Evolutionary conservation across 37 sponge, comb jelly and placozoan genomes (phyloP).

Genomic region (Corticium candelabrum): DNA sequence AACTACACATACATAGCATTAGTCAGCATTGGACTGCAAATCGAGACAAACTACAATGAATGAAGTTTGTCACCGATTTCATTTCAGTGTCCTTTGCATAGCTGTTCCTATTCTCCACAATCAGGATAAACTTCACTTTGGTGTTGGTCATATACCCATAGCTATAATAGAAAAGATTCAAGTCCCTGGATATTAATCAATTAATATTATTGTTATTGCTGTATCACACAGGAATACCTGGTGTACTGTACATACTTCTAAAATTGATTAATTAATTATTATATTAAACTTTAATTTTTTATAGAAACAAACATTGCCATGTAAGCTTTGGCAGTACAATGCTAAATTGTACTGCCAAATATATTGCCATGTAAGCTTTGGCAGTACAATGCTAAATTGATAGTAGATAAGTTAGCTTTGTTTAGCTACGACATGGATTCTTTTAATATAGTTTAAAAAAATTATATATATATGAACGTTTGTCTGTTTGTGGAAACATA

Average conservation of each 20-base stretch:
- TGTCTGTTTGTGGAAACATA: too few relatives aligned
- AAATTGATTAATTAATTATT: neutral
- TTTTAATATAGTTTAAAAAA: too few relatives aligned
- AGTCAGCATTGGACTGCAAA: neutral
- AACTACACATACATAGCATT: conserved; percentile 28
- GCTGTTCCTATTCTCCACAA: conserved; percentile 59
- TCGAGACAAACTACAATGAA: neutral
- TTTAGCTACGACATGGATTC: too few relatives aligned
- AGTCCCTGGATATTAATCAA: conserved; percentile 7
- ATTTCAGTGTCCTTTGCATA: conserved; percentile 65
- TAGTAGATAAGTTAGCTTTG: too few relatives aligned
- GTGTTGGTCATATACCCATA: conserved; percentile 99
- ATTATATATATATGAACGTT: too few relatives aligned
- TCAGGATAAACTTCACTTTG: conserved; percentile 77
- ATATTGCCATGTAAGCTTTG: too few relatives aligned
- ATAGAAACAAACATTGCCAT: too few relatives aligned
- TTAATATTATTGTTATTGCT: neutral
- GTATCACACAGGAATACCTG: neutral
- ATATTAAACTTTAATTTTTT: neutral
- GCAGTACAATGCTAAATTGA: too few relatives aligned
- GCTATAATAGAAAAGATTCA: conserved; percentile 15
- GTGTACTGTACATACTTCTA: too few relatives aligned
- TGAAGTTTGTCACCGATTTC: conserved; percentile 36
- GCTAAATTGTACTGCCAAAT: too few relatives aligned
- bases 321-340: too few relatives aligned